Conservation (phyloP, 1,140 invertebrate species). For the Nephila pilipes region DNA sequence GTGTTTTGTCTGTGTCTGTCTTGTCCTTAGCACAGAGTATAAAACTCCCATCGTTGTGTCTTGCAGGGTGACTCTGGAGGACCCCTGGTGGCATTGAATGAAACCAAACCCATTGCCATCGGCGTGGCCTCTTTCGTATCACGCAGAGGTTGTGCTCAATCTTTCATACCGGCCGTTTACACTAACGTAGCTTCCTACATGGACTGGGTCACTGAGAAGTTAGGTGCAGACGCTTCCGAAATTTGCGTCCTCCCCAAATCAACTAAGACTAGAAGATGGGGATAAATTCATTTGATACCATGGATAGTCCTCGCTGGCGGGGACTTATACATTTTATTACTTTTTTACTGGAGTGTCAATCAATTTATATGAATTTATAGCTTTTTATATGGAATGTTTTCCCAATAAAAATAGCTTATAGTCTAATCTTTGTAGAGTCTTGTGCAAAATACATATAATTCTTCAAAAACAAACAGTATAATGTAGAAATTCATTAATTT, state of each 20-base stretch:
- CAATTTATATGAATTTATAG: slow-evolving; percentile 3
- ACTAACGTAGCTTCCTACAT: slow-evolving; percentile 88
- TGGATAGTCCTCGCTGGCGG: background rate
- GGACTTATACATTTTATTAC: background rate
- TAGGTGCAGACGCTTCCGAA: slow-evolving; percentile 60
- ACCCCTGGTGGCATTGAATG: slow-evolving; percentile 61
- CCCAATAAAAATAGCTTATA: slow-evolving; percentile 39
- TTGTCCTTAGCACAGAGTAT: background rate
- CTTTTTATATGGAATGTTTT: slow-evolving; percentile 34
- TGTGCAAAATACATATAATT: too few species aligned
- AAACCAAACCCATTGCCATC: slow-evolving; percentile 66
- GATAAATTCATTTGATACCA: slow-evolving; percentile 31
- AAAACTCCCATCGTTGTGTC: slow-evolving; percentile 11
- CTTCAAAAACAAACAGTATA: too few species aligned
- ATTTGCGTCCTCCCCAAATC: slow-evolving; percentile 41
- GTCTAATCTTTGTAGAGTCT: too few species aligned
- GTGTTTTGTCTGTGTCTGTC: background rate
- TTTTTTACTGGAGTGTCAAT: slow-evolving; percentile 1
- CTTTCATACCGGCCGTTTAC: slow-evolving; percentile 94
- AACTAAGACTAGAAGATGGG: slow-evolving; percentile 42
- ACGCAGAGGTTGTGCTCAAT: slow-evolving; percentile 87
- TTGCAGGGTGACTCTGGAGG: slow-evolving; percentile 78
- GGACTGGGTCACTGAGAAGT: slow-evolving; percentile 86
- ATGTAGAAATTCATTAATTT: too few species aligned
- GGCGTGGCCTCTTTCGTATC: slow-evolving; percentile 74